Percentiles rank a stretch among this genome's conserved stretches.
These are phyloP conservation scores for Pyrocephalus nanus DNA, from an alignment of 2,797 vertebrate genomes.

Conservation along the genomic window DNA sequence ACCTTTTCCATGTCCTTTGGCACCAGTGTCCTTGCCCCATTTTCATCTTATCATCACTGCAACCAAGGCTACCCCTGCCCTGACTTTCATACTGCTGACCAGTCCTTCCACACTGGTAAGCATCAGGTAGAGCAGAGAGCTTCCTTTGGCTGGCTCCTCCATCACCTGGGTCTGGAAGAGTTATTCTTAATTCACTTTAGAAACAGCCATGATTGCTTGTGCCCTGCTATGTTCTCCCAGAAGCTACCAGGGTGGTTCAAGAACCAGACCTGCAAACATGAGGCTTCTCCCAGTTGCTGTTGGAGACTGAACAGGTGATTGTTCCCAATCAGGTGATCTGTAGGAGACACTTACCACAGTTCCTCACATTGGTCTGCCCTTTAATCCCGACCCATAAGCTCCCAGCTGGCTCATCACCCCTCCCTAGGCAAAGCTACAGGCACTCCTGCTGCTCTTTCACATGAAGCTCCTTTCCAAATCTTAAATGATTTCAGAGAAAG, in stretches of 20 bases:
- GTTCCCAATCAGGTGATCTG: neutral
- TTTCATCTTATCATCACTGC: neutral
- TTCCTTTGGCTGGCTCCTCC: neutral
- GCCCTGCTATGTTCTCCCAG: neutral
- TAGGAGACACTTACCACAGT: neutral
- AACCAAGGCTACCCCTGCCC: neutral
- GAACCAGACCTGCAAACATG: neutral
- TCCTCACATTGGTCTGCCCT: neutral
- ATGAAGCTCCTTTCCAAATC: neutral
- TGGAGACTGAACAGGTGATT: neutral
- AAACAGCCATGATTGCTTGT: neutral
- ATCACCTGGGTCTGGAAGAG: neutral
- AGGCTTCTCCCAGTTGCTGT: neutral
- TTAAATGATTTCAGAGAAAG: neutral
- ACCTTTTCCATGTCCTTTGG: neutral
- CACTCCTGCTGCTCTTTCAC: neutral
- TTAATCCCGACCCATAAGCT: neutral
- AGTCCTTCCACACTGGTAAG: neutral
- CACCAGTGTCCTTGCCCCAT: neutral
- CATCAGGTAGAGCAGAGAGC: neutral
- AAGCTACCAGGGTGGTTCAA: neutral
- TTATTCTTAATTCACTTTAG: neutral
- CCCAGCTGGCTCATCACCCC: neutral
- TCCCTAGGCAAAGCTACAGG: neutral
- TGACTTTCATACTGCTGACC: neutral